These are phyloP conservation scores for Ochotona princeps DNA, from an alignment of 2,113 vertebrate species.

Conservation along the genomic window DNA sequence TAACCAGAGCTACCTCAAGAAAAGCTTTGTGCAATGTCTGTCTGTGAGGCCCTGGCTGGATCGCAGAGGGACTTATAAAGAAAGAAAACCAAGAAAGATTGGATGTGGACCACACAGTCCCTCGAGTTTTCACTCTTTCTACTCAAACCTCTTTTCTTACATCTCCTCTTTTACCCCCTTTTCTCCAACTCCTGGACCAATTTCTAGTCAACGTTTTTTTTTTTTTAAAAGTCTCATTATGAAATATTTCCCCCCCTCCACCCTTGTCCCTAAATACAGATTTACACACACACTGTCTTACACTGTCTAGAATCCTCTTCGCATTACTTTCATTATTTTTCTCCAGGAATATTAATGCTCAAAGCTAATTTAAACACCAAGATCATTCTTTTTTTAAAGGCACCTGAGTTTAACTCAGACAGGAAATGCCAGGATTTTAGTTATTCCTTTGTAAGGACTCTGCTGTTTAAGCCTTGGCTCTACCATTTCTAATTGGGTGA, in stretches of 20 bases:
- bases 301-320: slow-evolving; percentile 28
- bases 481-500: neutral
- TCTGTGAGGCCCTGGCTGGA: neutral
- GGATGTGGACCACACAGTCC: rapidly evolving
- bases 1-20: slow-evolving; percentile 25
- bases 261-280: neutral
- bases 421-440: neutral
- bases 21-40: neutral
- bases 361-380: neutral
- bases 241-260: neutral
- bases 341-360: neutral
- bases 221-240: neutral
- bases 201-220: neutral
- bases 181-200: neutral
- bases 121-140: neutral
- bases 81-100: neutral
- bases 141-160: neutral
- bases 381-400: neutral
- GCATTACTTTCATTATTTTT: slow-evolving; percentile 43
- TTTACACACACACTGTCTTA: neutral
- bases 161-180: neutral
- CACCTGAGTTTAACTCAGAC: neutral
- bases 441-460: neutral
- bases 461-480: neutral
- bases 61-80: neutral